Evolutionary conservation across 2,113 vertebrate genomes (phyloP).

Genomic region (Phodopus roborovskii): DNA sequence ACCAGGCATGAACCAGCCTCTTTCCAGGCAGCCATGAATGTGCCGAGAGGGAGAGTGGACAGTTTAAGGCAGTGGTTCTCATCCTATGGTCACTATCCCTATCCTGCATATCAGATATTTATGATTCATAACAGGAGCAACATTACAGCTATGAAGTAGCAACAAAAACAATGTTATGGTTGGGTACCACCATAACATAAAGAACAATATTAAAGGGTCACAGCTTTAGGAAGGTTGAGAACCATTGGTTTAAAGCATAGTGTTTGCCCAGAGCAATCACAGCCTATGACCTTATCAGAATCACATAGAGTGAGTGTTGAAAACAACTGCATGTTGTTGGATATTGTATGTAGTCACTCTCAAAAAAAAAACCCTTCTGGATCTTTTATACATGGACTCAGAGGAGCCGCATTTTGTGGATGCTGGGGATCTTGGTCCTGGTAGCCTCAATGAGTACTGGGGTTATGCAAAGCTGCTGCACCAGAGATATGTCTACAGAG

Average conservation of each 20-base stretch:
- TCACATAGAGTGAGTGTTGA: background rate
- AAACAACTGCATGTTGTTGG: background rate
- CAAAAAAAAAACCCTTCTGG: too few relatives aligned
- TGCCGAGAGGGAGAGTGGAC: rapidly evolving
- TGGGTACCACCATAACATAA: background rate
- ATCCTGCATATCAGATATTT: background rate
- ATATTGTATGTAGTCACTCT: too few relatives aligned
- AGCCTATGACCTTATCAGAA: background rate
- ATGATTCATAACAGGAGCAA: background rate
- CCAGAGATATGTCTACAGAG: background rate
- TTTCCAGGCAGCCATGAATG: background rate
- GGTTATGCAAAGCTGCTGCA: background rate
- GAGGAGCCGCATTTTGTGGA: background rate
- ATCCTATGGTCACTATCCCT: too few relatives aligned
- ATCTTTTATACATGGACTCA: background rate
- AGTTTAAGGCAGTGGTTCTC: background rate
- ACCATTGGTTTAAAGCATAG: background rate
- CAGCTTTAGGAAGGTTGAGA: background rate
- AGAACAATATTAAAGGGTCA: background rate
- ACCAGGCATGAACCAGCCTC: background rate
- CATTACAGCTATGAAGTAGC: background rate
- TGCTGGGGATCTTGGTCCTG: background rate
- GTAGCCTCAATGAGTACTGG: rapidly evolving
- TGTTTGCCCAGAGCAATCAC: background rate
- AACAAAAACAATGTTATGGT: background rate